These are phyloP conservation scores for Carollia perspicillata DNA, from an alignment of 2,113 vertebrate genomes.

Conservation along the genomic window DNA sequence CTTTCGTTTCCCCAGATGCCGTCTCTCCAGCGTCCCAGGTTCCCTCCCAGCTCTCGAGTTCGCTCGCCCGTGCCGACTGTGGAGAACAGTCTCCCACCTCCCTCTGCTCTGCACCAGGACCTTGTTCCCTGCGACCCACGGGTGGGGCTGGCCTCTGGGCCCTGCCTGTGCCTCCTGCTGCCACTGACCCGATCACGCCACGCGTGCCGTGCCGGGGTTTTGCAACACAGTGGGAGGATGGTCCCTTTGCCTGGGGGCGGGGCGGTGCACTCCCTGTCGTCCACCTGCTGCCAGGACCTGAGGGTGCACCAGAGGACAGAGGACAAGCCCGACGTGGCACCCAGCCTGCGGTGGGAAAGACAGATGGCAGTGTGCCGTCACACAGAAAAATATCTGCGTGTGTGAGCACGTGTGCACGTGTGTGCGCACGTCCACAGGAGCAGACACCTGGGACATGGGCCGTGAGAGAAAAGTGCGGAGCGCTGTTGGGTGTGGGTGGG, in stretches of 20 bases:
- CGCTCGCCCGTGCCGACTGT: too few species aligned
- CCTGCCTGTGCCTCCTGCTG: neutral
- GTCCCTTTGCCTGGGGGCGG: neutral
- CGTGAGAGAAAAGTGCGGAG: too few species aligned
- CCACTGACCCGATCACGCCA: neutral
- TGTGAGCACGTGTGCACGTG: neutral
- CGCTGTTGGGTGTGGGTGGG: neutral
- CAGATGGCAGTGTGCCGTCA: too few species aligned
- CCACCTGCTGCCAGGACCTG: neutral
- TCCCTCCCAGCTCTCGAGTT: too few species aligned
- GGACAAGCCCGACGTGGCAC: neutral
- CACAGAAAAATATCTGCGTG: accelerated
- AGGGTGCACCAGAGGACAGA: neutral
- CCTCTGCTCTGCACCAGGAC: neutral
- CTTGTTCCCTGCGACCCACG: accelerated
- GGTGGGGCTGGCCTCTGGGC: neutral
- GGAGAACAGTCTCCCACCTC: too few species aligned
- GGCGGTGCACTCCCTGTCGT: neutral
- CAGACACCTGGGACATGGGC: neutral
- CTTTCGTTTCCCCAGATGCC: neutral
- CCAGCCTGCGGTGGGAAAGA: neutral
- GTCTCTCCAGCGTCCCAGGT: neutral
- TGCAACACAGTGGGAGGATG: neutral
- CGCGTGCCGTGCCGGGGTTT: neutral
- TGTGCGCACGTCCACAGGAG: accelerated